Conservation (phyloP, 2,113 vertebrate species). For the Plectropomus leopardus region DNA sequence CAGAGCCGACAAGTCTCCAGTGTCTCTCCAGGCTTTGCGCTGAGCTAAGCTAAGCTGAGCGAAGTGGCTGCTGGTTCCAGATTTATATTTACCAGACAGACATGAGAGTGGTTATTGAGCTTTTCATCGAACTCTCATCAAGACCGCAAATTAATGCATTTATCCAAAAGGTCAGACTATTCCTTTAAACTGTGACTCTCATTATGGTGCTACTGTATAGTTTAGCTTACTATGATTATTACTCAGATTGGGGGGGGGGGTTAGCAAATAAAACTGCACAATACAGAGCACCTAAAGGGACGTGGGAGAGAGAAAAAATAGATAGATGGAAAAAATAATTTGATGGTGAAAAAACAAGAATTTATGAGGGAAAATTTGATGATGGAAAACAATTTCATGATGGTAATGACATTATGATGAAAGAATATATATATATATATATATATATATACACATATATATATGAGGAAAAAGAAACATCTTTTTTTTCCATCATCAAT, state of each 20-base stretch:
- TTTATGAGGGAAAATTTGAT: too few relatives aligned
- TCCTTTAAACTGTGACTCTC: slow-evolving; percentile 1
- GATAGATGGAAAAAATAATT: too few relatives aligned
- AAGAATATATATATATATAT: too few relatives aligned
- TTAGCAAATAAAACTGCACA: slow-evolving; percentile 16
- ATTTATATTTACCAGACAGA: background rate
- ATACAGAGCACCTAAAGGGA: too few relatives aligned
- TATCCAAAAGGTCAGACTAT: background rate
- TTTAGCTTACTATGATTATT: background rate
- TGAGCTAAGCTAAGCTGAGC: background rate
- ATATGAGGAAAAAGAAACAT: too few relatives aligned
- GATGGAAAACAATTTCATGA: too few relatives aligned
- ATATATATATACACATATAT: too few relatives aligned
- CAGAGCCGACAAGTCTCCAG: background rate
- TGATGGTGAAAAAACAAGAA: too few relatives aligned
- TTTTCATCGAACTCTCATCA: background rate
- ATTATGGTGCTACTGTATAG: background rate
- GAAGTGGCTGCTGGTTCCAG: background rate
- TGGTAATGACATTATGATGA: too few relatives aligned
- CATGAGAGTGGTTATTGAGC: background rate
- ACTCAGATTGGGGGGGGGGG: background rate
- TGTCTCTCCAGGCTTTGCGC: background rate
- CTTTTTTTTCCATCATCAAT: too few relatives aligned
- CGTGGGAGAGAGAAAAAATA: too few relatives aligned
- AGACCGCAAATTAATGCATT: background rate